Evolutionary conservation across 1,140 invertebrate genomes (phyloP).

Genomic region (Aphelinus certus): DNA sequence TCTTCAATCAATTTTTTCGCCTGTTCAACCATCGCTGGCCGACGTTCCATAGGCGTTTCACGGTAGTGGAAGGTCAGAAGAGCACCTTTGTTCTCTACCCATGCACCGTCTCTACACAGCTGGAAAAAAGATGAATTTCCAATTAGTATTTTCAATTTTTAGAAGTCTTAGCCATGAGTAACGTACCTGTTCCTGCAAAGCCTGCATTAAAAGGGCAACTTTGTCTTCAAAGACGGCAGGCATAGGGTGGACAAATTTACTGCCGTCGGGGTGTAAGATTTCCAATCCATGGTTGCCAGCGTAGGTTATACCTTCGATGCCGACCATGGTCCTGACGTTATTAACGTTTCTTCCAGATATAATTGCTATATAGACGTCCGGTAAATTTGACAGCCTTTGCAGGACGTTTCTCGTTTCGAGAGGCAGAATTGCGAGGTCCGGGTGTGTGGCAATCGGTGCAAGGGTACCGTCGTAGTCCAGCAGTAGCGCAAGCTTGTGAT

Average conservation of each 20-base stretch:
- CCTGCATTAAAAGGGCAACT: conserved; percentile 79
- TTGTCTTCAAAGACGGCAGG: conserved; percentile 85
- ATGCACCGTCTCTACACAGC: conserved; percentile 86
- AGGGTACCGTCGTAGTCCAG: conserved; percentile 92
- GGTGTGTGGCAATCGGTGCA: conserved; percentile 88
- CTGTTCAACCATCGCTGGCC: conserved; percentile 73
- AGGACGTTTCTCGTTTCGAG: conserved; percentile 86
- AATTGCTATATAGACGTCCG: conserved; percentile 88
- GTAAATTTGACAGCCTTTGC: conserved; percentile 84
- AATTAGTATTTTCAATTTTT: not conserved
- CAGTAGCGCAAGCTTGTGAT: conserved; percentile 84
- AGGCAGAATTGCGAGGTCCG: conserved; percentile 85
- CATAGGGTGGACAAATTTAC: conserved; percentile 90
- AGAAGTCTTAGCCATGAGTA: not conserved
- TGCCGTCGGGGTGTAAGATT: conserved; percentile 89
- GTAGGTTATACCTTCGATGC: conserved; percentile 89
- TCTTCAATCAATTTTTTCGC: conserved; percentile 78
- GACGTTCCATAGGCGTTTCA: conserved; percentile 76
- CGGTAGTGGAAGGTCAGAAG: conserved; percentile 89
- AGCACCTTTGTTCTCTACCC: conserved; percentile 92
- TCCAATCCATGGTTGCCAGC: conserved; percentile 91
- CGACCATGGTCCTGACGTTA: conserved; percentile 90
- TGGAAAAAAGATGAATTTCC: conserved; percentile 48
- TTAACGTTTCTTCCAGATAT: conserved; percentile 87
- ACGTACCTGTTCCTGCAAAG: conserved; percentile 81